Conservation (phyloP, 2,888 invertebrate species). For the Cerceris rybyensis region DNA sequence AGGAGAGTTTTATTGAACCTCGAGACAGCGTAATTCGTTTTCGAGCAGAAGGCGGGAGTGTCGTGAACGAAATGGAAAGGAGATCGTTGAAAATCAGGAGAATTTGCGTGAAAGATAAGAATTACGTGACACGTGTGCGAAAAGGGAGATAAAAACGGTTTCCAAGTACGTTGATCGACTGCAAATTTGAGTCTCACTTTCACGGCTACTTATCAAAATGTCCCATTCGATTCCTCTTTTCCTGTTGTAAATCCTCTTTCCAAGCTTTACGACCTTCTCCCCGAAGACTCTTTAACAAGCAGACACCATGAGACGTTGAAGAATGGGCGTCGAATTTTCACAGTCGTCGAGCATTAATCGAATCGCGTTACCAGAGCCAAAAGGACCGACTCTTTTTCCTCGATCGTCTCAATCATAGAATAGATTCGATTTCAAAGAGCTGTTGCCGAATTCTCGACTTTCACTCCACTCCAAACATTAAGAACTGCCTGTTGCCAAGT, state of each 20-base stretch:
- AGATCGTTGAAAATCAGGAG: conserved; percentile 8
- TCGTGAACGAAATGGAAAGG: too few relatives aligned
- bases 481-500: background rate
- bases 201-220: conserved; percentile 28
- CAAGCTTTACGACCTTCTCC: background rate
- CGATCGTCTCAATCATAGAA: background rate
- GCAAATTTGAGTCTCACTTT: conserved; percentile 30
- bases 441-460: too few relatives aligned
- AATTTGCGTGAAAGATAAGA: conserved; percentile 32
- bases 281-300: too few relatives aligned
- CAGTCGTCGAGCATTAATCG: conserved; percentile 8
- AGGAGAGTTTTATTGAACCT: too few relatives aligned
- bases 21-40: too few relatives aligned
- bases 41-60: too few relatives aligned
- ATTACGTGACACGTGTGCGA: conserved; percentile 36
- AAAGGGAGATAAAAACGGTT: conserved; percentile 40
- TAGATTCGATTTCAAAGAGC: background rate
- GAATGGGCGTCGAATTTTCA: conserved; percentile 9
- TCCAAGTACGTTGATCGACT: conserved; percentile 33
- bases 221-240: conserved; percentile 14
- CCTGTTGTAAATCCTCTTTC: conserved; percentile 11
- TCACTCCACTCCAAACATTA: background rate
- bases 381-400: conserved; percentile 6
- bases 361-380: conserved; percentile 13
- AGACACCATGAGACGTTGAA: background rate